Evolutionary conservation across 2,797 vertebrate species (phyloP).

Genomic region (Eutrigla gurnardus): DNA sequence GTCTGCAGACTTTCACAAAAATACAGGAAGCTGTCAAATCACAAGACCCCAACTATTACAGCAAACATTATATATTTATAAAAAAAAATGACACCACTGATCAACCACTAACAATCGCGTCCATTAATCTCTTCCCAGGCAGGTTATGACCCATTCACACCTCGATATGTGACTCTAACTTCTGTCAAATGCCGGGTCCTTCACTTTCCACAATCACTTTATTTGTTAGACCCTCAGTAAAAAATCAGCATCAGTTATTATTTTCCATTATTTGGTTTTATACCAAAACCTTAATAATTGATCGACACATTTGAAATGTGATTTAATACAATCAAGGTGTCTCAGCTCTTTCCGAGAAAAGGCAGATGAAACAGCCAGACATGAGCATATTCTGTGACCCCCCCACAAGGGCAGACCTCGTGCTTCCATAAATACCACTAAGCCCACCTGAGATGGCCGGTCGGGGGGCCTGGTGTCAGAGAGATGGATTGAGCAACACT

Average conservation of each 20-base stretch:
- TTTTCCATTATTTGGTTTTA: background rate
- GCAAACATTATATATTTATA: no score
- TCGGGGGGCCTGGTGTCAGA: conserved; percentile 67
- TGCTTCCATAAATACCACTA: conserved; percentile 76
- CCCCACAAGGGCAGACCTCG: conserved; percentile 52
- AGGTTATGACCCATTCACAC: background rate
- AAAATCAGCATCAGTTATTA: background rate
- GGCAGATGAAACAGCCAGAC: conserved; percentile 27
- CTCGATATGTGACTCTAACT: conserved; percentile 5
- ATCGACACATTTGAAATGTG: background rate
- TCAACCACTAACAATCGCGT: background rate
- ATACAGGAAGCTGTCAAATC: background rate
- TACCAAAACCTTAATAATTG: background rate
- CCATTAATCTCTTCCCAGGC: background rate
- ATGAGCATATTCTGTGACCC: conserved; percentile 35
- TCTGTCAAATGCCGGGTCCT: background rate
- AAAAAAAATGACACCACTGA: background rate
- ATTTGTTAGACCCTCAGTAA: background rate
- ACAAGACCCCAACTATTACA: background rate
- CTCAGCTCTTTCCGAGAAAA: conserved; percentile 8
- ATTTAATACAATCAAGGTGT: conserved; percentile 3
- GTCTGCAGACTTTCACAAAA: background rate
- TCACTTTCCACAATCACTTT: background rate
- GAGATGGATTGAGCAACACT: conserved; percentile 77
- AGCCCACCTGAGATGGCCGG: conserved; percentile 72